A percentile compares a stretch with the other conserved stretches of the same genome.
phyloP scores from a whole-genome alignment of 2,888 invertebrate genomes.

The Micoletzkya japonica region DNA sequence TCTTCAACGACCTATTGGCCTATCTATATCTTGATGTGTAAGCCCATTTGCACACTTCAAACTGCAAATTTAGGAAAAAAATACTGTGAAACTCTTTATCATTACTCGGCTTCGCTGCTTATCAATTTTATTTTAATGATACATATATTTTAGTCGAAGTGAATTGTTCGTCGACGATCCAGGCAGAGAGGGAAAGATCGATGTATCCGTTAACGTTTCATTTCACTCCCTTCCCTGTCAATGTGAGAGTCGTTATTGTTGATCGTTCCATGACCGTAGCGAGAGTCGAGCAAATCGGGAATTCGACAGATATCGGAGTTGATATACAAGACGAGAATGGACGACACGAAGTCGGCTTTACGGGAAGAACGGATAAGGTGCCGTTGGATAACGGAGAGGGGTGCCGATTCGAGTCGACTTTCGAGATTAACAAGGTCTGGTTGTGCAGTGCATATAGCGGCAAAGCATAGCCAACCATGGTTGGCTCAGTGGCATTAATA shows the following conservation, averaged over 20 bases:
- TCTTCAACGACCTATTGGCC: slow-evolving; percentile 49
- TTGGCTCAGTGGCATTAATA: too few species aligned
- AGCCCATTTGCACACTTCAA: slow-evolving; percentile 18
- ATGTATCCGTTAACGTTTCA: slow-evolving; percentile 65
- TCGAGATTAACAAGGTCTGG: slow-evolving; percentile 66
- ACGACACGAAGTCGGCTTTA: slow-evolving; percentile 69
- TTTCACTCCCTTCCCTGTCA: slow-evolving; percentile 68
- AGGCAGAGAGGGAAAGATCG: slow-evolving; percentile 25
- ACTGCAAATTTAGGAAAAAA: too few species aligned
- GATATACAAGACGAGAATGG: slow-evolving; percentile 72
- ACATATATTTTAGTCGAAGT: slow-evolving; percentile 65
- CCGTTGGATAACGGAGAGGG: slow-evolving; percentile 66
- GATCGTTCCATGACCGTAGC: neutral
- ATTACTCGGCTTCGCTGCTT: neutral
- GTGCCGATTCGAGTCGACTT: slow-evolving; percentile 69
- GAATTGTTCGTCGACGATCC: slow-evolving; percentile 64
- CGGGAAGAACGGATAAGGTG: slow-evolving; percentile 69
- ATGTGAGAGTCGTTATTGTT: slow-evolving; percentile 64
- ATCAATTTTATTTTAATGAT: neutral
- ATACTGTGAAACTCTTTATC: neutral
- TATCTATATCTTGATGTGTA: slow-evolving; percentile 50
- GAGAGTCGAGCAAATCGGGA: too few species aligned
- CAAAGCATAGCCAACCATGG: neutral
- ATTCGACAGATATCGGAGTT: slow-evolving; percentile 69
- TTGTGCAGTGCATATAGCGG: neutral